Evolutionary conservation across 2,113 vertebrate genomes (phyloP).

Genomic region (Eira barbara): DNA sequence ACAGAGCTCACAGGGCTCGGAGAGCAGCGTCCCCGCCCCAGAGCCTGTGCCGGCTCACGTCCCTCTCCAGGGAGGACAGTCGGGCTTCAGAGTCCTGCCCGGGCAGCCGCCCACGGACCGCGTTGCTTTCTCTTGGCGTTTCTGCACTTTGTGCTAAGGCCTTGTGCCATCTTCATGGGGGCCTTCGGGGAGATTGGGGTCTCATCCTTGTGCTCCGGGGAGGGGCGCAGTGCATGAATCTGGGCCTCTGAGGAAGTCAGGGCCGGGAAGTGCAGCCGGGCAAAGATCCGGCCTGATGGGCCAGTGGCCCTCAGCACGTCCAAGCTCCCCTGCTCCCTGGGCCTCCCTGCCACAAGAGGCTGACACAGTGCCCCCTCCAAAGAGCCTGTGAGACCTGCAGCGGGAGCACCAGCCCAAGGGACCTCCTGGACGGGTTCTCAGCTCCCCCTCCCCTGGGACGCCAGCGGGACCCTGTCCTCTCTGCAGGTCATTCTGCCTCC

Average conservation of each 20-base stretch:
- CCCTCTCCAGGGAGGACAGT: accelerated
- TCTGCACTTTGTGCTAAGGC: background rate
- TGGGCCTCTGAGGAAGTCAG: background rate
- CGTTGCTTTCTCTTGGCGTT: background rate
- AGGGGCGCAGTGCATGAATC: accelerated
- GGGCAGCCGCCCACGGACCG: accelerated
- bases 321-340: background rate
- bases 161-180: background rate
- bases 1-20: accelerated
- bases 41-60: accelerated
- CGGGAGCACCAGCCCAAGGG: accelerated
- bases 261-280: too few species aligned
- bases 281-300: background rate
- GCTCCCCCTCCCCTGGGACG: too few species aligned
- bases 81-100: background rate
- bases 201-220: background rate
- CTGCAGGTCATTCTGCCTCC: background rate
- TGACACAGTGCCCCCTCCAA: accelerated
- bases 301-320: background rate
- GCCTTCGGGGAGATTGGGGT: background rate
- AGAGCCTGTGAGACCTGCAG: background rate
- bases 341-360: background rate
- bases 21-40: background rate
- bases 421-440: background rate
- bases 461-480: accelerated